Evolutionary conservation across 1,140 invertebrate genomes (phyloP).

Genomic region (Asobara japonica): DNA sequence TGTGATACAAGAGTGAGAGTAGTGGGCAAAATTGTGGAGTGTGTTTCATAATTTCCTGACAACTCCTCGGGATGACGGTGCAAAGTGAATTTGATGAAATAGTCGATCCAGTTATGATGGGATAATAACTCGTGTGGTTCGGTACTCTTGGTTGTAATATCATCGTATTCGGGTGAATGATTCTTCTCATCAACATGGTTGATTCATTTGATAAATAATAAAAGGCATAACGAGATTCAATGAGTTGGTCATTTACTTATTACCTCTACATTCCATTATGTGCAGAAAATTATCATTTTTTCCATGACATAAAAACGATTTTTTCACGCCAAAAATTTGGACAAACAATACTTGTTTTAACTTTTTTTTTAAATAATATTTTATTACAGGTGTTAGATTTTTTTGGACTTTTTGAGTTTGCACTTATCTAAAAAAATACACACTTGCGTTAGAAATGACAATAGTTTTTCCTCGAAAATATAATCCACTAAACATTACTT

Average conservation of each 20-base stretch:
- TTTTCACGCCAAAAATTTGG: too few relatives aligned
- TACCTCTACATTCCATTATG: too few relatives aligned
- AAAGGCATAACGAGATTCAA: conserved; percentile 24
- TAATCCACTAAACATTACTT: conserved; percentile 34
- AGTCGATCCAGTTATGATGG: neutral
- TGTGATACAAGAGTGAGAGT: conserved; percentile 39
- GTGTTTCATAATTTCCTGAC: neutral
- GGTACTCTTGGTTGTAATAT: conserved; percentile 21
- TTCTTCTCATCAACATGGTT: conserved; percentile 32
- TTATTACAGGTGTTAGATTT: too few relatives aligned
- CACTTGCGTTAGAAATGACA: too few relatives aligned
- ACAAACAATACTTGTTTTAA: too few relatives aligned
- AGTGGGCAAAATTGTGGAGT: conserved; percentile 8
- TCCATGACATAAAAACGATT: too few relatives aligned
- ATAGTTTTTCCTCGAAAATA: too few relatives aligned
- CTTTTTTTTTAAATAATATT: too few relatives aligned
- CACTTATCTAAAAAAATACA: too few relatives aligned
- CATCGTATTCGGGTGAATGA: conserved; percentile 21
- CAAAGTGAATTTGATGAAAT: conserved; percentile 3
- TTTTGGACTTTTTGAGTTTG: too few relatives aligned
- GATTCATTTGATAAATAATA: conserved; percentile 35
- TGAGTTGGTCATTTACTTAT: too few relatives aligned
- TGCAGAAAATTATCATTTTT: too few relatives aligned
- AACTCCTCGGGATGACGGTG: conserved; percentile 2
- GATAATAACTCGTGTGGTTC: conserved; percentile 1